phyloP scores from a whole-genome alignment of 2,113 vertebrate genomes.

The Podarcis muralis region DNA sequence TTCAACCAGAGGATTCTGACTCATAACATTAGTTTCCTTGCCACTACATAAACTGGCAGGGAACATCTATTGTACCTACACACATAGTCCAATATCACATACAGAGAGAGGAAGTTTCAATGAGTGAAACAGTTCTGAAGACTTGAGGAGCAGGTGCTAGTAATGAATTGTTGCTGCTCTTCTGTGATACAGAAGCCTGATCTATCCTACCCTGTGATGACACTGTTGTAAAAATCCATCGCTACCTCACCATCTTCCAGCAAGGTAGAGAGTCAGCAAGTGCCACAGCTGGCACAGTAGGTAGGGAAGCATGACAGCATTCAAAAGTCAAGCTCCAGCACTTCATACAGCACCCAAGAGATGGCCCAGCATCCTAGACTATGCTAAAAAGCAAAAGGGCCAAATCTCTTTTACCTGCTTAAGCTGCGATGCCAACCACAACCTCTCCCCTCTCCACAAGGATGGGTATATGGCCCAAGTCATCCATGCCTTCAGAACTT shows the following conservation, averaged over 20 bases:
- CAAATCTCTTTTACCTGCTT: neutral
- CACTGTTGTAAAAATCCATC: neutral
- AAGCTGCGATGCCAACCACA: neutral
- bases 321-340: neutral
- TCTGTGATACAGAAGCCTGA: neutral
- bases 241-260: neutral
- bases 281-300: neutral
- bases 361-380: neutral
- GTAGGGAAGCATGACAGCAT: neutral
- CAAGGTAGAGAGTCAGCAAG: neutral
- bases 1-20: neutral
- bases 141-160: neutral
- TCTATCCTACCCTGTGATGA: neutral
- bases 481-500: neutral
- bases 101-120: neutral
- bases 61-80: neutral
- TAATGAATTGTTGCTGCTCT: neutral
- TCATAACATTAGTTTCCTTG: neutral
- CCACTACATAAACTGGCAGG: neutral
- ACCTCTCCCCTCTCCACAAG: neutral
- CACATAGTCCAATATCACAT: neutral
- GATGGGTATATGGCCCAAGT: too few relatives aligned
- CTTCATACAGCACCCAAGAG: neutral
- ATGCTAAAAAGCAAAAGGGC: neutral
- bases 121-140: neutral